Base-by-base conservation (phyloP, 2,113 vertebrate species). In the Phrynosoma blainvillii region DNA sequence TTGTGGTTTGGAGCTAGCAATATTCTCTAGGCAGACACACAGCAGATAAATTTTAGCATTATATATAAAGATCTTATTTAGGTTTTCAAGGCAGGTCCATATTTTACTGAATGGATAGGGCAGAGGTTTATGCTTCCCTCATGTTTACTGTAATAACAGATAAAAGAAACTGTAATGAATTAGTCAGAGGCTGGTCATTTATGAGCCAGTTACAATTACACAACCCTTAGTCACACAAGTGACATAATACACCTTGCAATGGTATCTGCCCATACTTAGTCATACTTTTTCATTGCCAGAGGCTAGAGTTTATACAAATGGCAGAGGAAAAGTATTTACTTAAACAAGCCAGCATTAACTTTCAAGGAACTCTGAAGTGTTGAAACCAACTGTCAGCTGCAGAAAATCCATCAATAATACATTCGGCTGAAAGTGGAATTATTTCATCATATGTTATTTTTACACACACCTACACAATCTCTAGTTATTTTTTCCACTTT, bases 361-460 rank as follows among this genome's bases (percentile, higher is more conserved):
- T 27, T 52, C 18, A 32, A 71, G 73, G 82, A 88, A 87, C 30
- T 74, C 18, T n/a, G 40, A 23, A 79, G 8, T 27, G 73, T 11
- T 25, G 27, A 40, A 30, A 25, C 8, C 6, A 23, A 62, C 70
- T 20, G 36, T 36, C 36, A 83, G 85, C 62, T 40, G 74, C 62
- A 59, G 36, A 47, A 47, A 80, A 78, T 52, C 23, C 42, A 78
- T 40, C 23, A 78, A 25, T 21, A 76, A 42, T 23, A 78, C 13
- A 54, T 73, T 56, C 36, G 54, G 87, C 82, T 47, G 47, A 84
- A 11, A 85, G 89, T 21, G 40, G 79, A 80, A 92, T 59, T 5
- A 68, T 81, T 85, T 89, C 86, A 86, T 88, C 87, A 90, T 91
- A 91, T 93, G 88, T 89, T 87, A 89, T 2, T 42, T 79, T 5